These are phyloP conservation scores for Drosophila tsacasi DNA, from an alignment of 1,140 invertebrate genomes.

Conservation along the genomic window DNA sequence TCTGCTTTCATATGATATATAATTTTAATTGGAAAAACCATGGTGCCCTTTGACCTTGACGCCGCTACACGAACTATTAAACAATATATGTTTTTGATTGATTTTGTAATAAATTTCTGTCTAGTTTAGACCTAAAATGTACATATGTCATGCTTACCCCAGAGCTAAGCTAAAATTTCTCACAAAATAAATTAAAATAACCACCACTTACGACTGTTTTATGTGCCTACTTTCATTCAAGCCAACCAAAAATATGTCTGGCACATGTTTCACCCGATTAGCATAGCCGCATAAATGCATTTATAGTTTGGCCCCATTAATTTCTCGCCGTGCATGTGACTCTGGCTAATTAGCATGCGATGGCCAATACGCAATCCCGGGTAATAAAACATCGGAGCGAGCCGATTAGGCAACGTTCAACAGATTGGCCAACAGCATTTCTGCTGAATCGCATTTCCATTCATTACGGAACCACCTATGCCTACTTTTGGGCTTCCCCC, in stretches of 20 bases:
- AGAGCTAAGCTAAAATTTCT: neutral
- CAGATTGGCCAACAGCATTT: conserved; percentile 21
- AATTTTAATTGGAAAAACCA: no score
- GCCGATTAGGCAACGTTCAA: conserved; percentile 19
- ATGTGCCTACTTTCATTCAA: neutral
- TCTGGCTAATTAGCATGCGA: conserved; percentile 41
- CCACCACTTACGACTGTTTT: neutral
- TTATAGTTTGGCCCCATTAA: neutral
- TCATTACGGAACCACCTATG: neutral
- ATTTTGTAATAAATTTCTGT: neutral
- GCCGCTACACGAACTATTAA: no score
- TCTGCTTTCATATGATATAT: no score
- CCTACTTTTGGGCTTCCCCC: conserved; percentile 4
- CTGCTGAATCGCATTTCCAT: conserved; percentile 22
- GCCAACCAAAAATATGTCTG: neutral
- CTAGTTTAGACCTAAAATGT: neutral
- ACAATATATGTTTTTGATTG: no score
- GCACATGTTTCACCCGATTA: conserved; percentile 19
- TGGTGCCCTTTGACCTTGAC: no score
- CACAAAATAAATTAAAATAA: conserved; percentile 1
- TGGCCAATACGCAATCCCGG: conserved; percentile 19
- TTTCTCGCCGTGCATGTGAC: conserved; percentile 27
- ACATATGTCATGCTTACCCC: neutral
- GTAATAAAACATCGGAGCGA: conserved; percentile 11
- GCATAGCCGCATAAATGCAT: conserved; percentile 19